Conservation (phyloP, 1,140 invertebrate species). For the Potamilus streckersoni region DNA sequence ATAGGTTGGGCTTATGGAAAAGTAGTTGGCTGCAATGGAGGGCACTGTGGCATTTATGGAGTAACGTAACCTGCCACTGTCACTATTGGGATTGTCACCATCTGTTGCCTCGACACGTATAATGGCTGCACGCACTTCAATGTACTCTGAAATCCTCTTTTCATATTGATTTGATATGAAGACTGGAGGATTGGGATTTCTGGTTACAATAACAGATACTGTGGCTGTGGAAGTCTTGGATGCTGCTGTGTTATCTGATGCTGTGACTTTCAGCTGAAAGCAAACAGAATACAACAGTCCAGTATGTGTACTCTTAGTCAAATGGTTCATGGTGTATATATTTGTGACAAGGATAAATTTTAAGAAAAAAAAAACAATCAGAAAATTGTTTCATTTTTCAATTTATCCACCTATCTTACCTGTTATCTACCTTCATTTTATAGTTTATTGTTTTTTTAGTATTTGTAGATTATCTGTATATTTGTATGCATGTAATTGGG, state of each 20-base stretch:
- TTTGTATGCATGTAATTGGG: too few species aligned
- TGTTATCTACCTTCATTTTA: too few species aligned
- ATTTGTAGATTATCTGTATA: too few species aligned
- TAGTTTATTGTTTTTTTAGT: too few species aligned
- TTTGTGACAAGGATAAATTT: too few species aligned
- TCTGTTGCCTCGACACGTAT: constrained; percentile 13
- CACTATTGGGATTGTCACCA: constrained; percentile 16
- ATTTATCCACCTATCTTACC: too few species aligned
- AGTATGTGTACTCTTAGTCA: too few species aligned
- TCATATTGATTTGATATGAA: not conserved
- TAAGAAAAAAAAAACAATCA: too few species aligned
- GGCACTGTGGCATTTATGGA: constrained; percentile 9
- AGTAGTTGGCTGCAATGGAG: constrained; percentile 4
- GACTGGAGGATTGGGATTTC: constrained; percentile 22
- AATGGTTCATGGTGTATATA: too few species aligned
- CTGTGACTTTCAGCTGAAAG: constrained; percentile 1
- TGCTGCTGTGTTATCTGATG: constrained; percentile 18
- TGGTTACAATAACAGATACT: constrained; percentile 4
- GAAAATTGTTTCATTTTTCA: too few species aligned
- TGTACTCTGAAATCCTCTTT: constrained; percentile 19
- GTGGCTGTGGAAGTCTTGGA: not conserved
- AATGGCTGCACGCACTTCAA: not conserved
- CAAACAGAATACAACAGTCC: too few species aligned
- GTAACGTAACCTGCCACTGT: constrained; percentile 19
- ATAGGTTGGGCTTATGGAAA: constrained; percentile 16